phyloP scores from a whole-genome alignment of 2,113 vertebrate species.

The Sialia sialis region DNA sequence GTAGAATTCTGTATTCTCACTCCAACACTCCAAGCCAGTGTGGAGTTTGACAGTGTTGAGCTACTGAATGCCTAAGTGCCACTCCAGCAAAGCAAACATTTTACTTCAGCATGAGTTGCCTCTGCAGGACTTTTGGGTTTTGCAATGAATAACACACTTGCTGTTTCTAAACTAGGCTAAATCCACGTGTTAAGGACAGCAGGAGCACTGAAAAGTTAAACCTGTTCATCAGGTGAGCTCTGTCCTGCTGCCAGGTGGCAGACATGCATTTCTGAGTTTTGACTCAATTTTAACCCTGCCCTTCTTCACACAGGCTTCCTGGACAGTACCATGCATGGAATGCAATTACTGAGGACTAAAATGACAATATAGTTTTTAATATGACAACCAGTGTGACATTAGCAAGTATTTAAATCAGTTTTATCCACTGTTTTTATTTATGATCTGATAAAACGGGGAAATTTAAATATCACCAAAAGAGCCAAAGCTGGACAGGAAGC shows the following conservation, averaged over 20 bases:
- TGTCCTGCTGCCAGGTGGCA: neutral
- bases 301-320: neutral
- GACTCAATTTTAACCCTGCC: neutral
- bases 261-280: neutral
- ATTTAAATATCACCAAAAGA: neutral
- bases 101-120: neutral
- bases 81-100: neutral
- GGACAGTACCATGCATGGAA: fast-evolving
- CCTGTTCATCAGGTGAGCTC: neutral
- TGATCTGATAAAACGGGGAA: neutral
- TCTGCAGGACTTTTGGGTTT: neutral
- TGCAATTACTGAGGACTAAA: neutral
- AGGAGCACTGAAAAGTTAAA: neutral
- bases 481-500: neutral
- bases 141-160: neutral
- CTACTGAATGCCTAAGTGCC: neutral
- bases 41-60: neutral
- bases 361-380: neutral
- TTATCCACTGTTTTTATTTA: neutral
- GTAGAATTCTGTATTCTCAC: neutral
- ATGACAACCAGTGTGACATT: neutral
- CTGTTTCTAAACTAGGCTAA: neutral
- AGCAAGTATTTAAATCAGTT: neutral
- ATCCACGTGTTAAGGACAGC: neutral
- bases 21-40: neutral